These are phyloP conservation scores for Arctocebus calabarensis DNA, from an alignment of 2,797 vertebrate genomes.

Conservation along the genomic window DNA sequence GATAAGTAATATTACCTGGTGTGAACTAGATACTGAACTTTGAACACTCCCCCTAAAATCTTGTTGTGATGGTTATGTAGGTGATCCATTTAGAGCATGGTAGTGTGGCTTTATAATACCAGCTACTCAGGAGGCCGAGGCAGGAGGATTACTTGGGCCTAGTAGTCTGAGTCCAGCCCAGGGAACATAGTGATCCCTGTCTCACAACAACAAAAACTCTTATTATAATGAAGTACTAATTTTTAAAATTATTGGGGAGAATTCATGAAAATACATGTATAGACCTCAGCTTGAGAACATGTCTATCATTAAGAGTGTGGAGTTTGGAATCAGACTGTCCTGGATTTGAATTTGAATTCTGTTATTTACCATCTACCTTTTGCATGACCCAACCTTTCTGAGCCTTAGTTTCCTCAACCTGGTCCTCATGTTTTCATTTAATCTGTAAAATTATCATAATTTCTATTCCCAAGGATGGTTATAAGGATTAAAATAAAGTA, in stretches of 20 bases:
- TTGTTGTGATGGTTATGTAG: background rate
- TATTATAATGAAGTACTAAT: constrained; percentile 41
- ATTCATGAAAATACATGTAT: background rate
- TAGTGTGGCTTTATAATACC: background rate
- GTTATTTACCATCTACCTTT: background rate
- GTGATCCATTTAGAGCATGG: constrained; percentile 2
- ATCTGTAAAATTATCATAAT: constrained; percentile 32
- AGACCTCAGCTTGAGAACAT: constrained; percentile 38
- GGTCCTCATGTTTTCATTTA: constrained; percentile 36
- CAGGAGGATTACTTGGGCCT: background rate
- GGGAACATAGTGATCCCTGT: background rate
- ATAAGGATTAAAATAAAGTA: constrained; percentile 21
- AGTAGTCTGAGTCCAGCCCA: background rate
- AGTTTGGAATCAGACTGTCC: background rate
- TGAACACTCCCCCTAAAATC: background rate
- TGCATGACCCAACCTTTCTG: background rate
- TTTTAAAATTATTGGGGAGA: background rate
- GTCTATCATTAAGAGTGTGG: background rate
- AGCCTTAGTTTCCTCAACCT: constrained; percentile 20
- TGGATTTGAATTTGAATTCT: constrained; percentile 23
- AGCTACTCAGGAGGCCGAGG: background rate
- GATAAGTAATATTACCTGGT: background rate
- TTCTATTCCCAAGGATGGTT: background rate
- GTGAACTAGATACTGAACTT: background rate
- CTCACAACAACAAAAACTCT: background rate